Evolutionary conservation across 2,113 vertebrate genomes (phyloP), one percentile per base, ranked within the genome.

Genomic region (Entomyzon cyanotis): DNA sequence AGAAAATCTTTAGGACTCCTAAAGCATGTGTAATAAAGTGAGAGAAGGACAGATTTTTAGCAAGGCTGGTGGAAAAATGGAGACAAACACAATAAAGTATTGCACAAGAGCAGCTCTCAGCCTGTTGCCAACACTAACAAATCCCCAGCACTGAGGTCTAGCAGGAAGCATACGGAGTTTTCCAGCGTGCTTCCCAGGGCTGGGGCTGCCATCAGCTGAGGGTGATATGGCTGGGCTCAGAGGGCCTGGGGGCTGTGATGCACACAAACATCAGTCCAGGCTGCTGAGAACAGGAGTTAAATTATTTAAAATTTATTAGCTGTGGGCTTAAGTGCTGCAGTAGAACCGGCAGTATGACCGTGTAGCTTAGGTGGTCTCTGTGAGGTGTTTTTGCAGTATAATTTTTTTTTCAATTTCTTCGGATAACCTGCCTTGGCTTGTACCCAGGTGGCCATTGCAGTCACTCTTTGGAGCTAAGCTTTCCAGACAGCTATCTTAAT

Each of bases 31-130:
- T 24, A 41, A n/a, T 16, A 37, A 85, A 71, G 75, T 49, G 60
- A 62, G 56, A 83, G 64, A 64, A 42, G 35, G 47, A 74, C 74
- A 93, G 81, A 87, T 73, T 92, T 92, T 89, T 41, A 92, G 85
- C 49, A 35, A 83, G 70, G 46, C 69, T 89, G 95, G 93, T 95
- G 84, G 87, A 93, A 96, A 87, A 93, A 83, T 39, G 58, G 63
- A 95, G 81, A 76, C 33, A 87, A 53, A 55, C 86, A 62, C 80
- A 92, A 87, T 94, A 33, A 96, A 93, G 62, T 28, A 25, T 89
- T 93, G 64, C 82, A 87, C 88, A 88, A 87, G 95, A 89, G 74
- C 74, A 79, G 65, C 73, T 88, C 65, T 22, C 74, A 9, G 74
- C 35, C 65, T 20, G 1, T 13, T 87, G 86, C 91, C 91, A 96